These are phyloP conservation scores for Tetrapedia diversipes DNA, from an alignment of 2,888 invertebrate species.

Conservation along the genomic window DNA sequence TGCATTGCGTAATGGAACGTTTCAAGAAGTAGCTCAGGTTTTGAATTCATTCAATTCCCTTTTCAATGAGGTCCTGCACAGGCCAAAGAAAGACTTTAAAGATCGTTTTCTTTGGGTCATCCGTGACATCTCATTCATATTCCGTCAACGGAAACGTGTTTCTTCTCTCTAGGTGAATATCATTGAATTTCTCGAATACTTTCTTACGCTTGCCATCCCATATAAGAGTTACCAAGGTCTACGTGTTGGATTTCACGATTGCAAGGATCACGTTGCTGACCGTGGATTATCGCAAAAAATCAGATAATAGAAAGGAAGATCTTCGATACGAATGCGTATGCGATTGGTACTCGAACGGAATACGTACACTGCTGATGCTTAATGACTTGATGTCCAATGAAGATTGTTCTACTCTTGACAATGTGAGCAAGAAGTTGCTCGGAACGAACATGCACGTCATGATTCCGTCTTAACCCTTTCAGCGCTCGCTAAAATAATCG, in stretches of 20 bases:
- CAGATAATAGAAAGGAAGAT: slow-evolving; percentile 41
- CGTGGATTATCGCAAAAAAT: slow-evolving; percentile 43
- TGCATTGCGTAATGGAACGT: slow-evolving; percentile 28
- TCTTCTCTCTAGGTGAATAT: slow-evolving; percentile 65
- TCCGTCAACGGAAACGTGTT: slow-evolving; percentile 64
- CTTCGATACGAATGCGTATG: slow-evolving; percentile 19
- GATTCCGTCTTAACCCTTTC: background rate
- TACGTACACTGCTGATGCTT: slow-evolving; percentile 21
- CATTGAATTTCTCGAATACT: slow-evolving; percentile 59
- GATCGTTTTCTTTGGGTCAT: slow-evolving; percentile 47
- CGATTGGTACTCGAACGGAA: slow-evolving; percentile 9
- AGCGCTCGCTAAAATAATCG: too few relatives aligned
- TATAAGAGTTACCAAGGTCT: slow-evolving; percentile 63
- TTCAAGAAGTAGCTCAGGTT: slow-evolving; percentile 8
- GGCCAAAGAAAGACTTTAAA: slow-evolving; percentile 42
- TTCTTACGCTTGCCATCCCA: slow-evolving; percentile 54
- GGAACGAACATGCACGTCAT: background rate
- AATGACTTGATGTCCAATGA: slow-evolving; percentile 2
- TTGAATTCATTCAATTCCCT: slow-evolving; percentile 44
- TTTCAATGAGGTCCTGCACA: slow-evolving; percentile 51
- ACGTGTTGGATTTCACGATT: slow-evolving; percentile 61
- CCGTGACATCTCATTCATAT: slow-evolving; percentile 64
- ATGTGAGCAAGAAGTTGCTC: background rate
- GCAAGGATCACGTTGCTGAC: slow-evolving; percentile 49
- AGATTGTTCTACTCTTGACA: slow-evolving; percentile 12